Conservation (phyloP, 1,140 invertebrate genomes). For the Zaprionus tsacasi region DNA sequence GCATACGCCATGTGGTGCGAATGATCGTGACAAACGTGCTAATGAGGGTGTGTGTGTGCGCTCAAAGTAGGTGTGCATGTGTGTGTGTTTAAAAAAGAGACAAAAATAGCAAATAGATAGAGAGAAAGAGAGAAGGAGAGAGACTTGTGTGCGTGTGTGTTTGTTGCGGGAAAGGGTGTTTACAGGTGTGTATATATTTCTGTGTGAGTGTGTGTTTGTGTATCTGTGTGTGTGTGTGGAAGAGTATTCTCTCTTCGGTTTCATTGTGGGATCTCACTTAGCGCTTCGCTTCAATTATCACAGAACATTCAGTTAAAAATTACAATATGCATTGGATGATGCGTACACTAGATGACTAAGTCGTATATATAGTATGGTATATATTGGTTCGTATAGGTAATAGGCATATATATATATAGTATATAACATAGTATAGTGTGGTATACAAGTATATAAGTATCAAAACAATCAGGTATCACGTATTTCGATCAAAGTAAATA, state of each 20-base stretch:
- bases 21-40: constrained; percentile 50
- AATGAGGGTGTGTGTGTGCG: constrained; percentile 20
- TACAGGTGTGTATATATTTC: constrained; percentile 10
- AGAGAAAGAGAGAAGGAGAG: not conserved
- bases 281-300: constrained; percentile 66
- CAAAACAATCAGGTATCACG: constrained; percentile 48
- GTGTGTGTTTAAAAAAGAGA: constrained; percentile 13
- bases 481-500: constrained; percentile 25
- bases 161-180: constrained; percentile 9
- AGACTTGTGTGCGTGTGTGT: constrained; percentile 15
- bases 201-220: constrained; percentile 4
- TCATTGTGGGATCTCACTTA: constrained; percentile 45
- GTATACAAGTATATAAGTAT: constrained; percentile 67
- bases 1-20: constrained; percentile 47
- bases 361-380: constrained; percentile 53
- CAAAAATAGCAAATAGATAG: too few species aligned
- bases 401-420: constrained; percentile 32
- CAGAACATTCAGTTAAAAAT: constrained; percentile 79
- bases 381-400: constrained; percentile 48
- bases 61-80: not conserved
- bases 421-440: constrained; percentile 30
- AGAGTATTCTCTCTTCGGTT: constrained; percentile 15
- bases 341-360: constrained; percentile 73
- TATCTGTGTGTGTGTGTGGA: not conserved
- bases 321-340: constrained; percentile 81